A percentile compares a stretch with the other conserved stretches of the same genome.
Evolutionary conservation across 1,140 invertebrate species (phyloP).

Genomic region (Macrosteles quadrilineatus): DNA sequence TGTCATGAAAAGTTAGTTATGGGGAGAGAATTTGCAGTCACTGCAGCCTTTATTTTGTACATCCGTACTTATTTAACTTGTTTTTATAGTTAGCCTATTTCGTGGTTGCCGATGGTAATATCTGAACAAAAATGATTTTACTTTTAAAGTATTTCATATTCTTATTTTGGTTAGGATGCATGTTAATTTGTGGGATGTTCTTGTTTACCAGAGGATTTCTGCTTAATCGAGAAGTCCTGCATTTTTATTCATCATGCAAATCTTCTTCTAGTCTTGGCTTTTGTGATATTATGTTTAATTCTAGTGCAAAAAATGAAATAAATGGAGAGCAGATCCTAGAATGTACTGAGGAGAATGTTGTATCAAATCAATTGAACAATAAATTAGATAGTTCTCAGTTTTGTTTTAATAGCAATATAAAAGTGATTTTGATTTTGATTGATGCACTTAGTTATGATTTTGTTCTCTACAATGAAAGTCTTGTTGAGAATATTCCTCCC

Average conservation of each 20-base stretch:
- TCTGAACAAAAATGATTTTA: constrained; percentile 20
- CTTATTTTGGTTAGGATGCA: constrained; percentile 69
- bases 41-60: too few species aligned
- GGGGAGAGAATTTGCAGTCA: too few species aligned
- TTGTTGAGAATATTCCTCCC: constrained; percentile 55
- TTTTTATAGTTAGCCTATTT: too few species aligned
- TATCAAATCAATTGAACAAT: constrained; percentile 29
- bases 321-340: constrained; percentile 33
- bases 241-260: constrained; percentile 67
- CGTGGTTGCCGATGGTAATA: background rate
- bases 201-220: constrained; percentile 86
- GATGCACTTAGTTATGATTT: constrained; percentile 96
- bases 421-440: constrained; percentile 82
- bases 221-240: constrained; percentile 70
- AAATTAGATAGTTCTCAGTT: constrained; percentile 34
- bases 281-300: constrained; percentile 25
- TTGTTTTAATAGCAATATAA: constrained; percentile 51
- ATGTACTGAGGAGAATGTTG: constrained; percentile 27
- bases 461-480: constrained; percentile 60
- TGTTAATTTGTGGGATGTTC: constrained; percentile 69
- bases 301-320: constrained; percentile 6
- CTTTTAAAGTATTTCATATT: constrained; percentile 36
- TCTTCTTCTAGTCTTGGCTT: constrained; percentile 41
- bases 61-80: too few species aligned
- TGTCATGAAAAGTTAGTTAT: too few species aligned